Base-by-base conservation (phyloP, 1,140 invertebrate species). In the Nasonia vitripennis region DNA sequence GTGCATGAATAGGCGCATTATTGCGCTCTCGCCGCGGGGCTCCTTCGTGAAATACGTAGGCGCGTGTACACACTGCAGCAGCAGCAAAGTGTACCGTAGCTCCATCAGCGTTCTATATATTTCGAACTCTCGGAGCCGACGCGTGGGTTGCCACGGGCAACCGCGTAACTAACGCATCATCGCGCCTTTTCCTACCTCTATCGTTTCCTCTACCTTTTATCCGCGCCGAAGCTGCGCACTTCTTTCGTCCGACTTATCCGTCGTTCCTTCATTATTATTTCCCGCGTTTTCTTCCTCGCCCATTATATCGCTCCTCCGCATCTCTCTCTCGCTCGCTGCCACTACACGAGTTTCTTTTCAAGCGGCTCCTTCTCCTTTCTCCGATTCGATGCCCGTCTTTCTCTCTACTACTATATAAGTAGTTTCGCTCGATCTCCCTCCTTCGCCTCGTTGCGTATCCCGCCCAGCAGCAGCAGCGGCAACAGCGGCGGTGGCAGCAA, bases 111-210 rank as follows among this genome's bases (percentile, higher is more conserved):
- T 62, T 62, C 4, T 62, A 62, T 62, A 62, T 62, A 62, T 62
- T 62, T 62, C 20, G 17, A 62, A 62, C 55, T 62, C 55, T 62
- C 55, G 55, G 83, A 86, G 87, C 87, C 87, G 88, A 87, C 89
- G 88, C 90, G 90, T 91, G 88, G 89, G 91, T 92, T 92, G 91
- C 91, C 88, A 91, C 81, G 89, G 91, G 90, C 90, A 91, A 92
- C 91, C 88, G 41, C 41, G 84, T 90, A 85, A 89, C 90, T 91
- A 91, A 90, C 90, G 87, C 88, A 87, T 86, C 84, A 81, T 37
- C 87, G 86, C 88, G 14, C 48, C 2, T 79, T 67, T 75, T 23
- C 55, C 51, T 27, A n/a, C 51, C 34, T 86, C 23, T 84, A 37
- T 82, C 81, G 75, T 62, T 55, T 51, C 45, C 20, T 83, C 37